phyloP scores from a whole-genome alignment of 2,888 invertebrate species.

The Aquatica leii region DNA sequence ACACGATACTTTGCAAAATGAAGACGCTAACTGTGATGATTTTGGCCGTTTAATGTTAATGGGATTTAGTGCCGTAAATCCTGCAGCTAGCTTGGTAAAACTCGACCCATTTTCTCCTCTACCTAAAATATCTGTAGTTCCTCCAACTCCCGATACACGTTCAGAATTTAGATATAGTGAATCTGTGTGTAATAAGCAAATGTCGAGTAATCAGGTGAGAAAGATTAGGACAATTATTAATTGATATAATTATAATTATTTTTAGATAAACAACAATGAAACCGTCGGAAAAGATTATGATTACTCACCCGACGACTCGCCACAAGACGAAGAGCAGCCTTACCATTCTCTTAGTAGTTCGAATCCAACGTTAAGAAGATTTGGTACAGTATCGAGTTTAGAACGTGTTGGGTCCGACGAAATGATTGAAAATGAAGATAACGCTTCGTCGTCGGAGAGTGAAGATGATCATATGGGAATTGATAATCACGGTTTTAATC shows the following conservation, averaged over 20 bases:
- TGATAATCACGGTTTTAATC: slow-evolving; percentile 58
- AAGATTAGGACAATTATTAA: slow-evolving; percentile 11
- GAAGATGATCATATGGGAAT: slow-evolving; percentile 51
- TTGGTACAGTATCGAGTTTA: slow-evolving; percentile 77
- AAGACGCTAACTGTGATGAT: slow-evolving; percentile 63
- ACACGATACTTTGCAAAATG: slow-evolving; percentile 5
- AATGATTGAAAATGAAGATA: slow-evolving; percentile 61
- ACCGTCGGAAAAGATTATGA: slow-evolving; percentile 62
- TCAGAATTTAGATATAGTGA: slow-evolving; percentile 33
- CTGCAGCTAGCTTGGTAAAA: slow-evolving; percentile 68
- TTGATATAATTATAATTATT: slow-evolving; percentile 12
- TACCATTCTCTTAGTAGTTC: slow-evolving; percentile 75
- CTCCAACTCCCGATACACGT: slow-evolving; percentile 73
- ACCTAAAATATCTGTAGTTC: slow-evolving; percentile 77
- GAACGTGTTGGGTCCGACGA: slow-evolving; percentile 73
- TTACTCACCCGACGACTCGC: slow-evolving; percentile 75
- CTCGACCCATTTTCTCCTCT: slow-evolving; percentile 66
- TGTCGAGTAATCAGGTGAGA: slow-evolving; percentile 17
- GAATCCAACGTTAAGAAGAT: slow-evolving; percentile 62
- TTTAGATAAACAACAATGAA: slow-evolving; percentile 30
- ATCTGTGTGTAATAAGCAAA: slow-evolving; percentile 14
- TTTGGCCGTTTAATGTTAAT: slow-evolving; percentile 73
- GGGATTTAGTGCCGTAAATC: slow-evolving; percentile 71
- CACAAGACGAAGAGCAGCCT: slow-evolving; percentile 76
- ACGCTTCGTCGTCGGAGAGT: slow-evolving; percentile 44